These are phyloP conservation scores for Colistium nudipinnis DNA, from an alignment of 2,113 vertebrate genomes.

Conservation along the genomic window DNA sequence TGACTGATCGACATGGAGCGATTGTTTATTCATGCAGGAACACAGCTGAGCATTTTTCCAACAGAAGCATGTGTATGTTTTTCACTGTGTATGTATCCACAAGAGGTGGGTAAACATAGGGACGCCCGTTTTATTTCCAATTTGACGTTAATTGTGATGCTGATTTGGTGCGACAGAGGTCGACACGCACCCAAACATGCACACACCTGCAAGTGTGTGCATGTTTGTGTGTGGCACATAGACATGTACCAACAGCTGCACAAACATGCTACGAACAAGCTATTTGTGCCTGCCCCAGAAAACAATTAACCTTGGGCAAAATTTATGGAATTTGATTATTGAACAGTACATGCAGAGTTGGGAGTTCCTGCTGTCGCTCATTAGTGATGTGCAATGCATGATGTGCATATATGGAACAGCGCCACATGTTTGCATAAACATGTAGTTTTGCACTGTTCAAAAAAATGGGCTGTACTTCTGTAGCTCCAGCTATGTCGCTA, in stretches of 20 bases:
- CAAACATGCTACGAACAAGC: slow-evolving; percentile 49
- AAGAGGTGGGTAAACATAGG: slow-evolving; percentile 34
- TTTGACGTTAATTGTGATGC: slow-evolving; percentile 63
- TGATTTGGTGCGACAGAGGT: slow-evolving; percentile 48
- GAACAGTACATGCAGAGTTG: slow-evolving; percentile 13
- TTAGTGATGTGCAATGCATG: slow-evolving; percentile 34
- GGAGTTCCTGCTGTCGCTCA: slow-evolving; percentile 52
- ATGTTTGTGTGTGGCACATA: too few species aligned
- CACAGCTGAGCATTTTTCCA: slow-evolving; percentile 34
- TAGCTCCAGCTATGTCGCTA: not conserved
- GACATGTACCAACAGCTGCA: slow-evolving; percentile 50
- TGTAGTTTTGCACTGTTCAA: slow-evolving; percentile 11
- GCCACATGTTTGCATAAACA: slow-evolving; percentile 55
- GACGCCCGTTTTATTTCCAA: slow-evolving; percentile 47
- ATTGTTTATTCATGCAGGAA: slow-evolving; percentile 36
- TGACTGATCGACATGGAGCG: slow-evolving; percentile 23
- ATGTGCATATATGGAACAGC: slow-evolving; percentile 29
- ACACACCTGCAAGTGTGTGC: not conserved
- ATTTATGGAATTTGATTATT: slow-evolving; percentile 36
- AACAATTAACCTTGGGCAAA: slow-evolving; percentile 67
- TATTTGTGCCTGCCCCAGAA: slow-evolving; percentile 50
- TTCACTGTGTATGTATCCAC: slow-evolving; percentile 4
- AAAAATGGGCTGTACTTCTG: slow-evolving; percentile 6
- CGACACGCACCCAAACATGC: not conserved
- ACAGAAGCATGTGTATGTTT: slow-evolving; percentile 10